Evolutionary conservation across 2,888 invertebrate species (phyloP).

Genomic region (Smittia sp.): DNA sequence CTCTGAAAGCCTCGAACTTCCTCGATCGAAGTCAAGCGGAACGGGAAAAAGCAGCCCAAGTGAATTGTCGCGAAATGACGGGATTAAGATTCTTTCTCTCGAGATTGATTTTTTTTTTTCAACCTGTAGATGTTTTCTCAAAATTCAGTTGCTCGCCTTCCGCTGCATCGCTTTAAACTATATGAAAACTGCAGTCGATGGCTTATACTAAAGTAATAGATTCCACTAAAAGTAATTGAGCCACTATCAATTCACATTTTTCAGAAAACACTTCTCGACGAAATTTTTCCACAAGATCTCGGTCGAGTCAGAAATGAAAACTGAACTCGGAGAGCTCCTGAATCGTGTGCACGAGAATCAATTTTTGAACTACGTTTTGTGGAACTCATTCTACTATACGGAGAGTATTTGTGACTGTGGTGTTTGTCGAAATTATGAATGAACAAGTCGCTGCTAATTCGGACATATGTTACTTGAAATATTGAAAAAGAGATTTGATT

Average conservation of each 20-base stretch:
- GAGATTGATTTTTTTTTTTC: constrained; percentile 38
- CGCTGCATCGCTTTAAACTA: neutral
- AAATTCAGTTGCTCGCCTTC: neutral
- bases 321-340: too few species aligned
- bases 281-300: neutral
- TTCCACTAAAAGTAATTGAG: constrained; percentile 23
- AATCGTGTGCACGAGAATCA: too few species aligned
- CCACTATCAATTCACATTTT: constrained; percentile 34
- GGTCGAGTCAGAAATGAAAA: too few species aligned
- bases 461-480: too few species aligned
- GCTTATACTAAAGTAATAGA: constrained; percentile 35
- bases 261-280: constrained; percentile 1
- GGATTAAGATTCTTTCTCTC: constrained; percentile 31
- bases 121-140: constrained; percentile 39
- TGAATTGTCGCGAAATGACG: constrained; percentile 2
- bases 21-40: too few species aligned
- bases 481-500: too few species aligned
- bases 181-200: neutral
- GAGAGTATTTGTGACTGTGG: too few species aligned
- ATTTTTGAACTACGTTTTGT: too few species aligned
- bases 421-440: too few species aligned
- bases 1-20: neutral
- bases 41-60: neutral
- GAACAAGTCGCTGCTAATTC: too few species aligned
- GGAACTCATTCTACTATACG: too few species aligned